Evolutionary conservation across 2,888 invertebrate genomes (phyloP), one percentile per base, ranked within the genome.

Genomic region (Oxytorus armatus): DNA sequence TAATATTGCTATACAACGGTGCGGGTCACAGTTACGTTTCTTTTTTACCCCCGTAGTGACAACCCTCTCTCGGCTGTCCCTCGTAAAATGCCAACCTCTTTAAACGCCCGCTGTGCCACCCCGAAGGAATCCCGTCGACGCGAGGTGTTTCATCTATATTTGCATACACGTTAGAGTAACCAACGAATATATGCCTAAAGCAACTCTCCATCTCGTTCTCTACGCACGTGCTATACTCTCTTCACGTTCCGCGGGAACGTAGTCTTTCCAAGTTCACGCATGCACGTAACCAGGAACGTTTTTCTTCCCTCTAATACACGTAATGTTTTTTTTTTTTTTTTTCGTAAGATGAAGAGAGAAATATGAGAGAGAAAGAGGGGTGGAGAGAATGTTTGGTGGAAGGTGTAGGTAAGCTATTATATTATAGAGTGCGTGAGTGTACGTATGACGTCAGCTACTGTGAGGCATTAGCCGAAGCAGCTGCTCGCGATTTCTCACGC

Each of bases 401-500:
- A 76, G 69, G 69, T 79, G 63, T 72, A 47, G 65, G 65, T 65
- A 25, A 29, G 16, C 33, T 21, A 73, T 74, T 66, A 51, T 70
- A 36, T 33, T 59, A 49, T 47, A 39, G 69, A 81, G 79, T 82
- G 82, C 82, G 83, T 82, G 78, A 81, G 78, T 77, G 80, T 83
- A 84, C 72, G 59, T 42, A 61, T 79, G 77, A 79, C 81, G 82
- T 84, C 79, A 82, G 72, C 57, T n/a, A 49, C 69, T 72, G 72
- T 44, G 66, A 70, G 80, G 82, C 44, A 51, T 53, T 51, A 66
- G 74, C 51, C 59, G 44, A 65, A 75, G 88, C 91, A 90, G 90
- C 91, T 90, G 91, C 90, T 86, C 85, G 88, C 85, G 87, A 89
- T 90, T 91, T 91, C 91, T 90, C 91, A 91, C 91, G 91, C 88